Conservation (phyloP, 1,140 invertebrate genomes). For the Nasonia vitripennis region DNA sequence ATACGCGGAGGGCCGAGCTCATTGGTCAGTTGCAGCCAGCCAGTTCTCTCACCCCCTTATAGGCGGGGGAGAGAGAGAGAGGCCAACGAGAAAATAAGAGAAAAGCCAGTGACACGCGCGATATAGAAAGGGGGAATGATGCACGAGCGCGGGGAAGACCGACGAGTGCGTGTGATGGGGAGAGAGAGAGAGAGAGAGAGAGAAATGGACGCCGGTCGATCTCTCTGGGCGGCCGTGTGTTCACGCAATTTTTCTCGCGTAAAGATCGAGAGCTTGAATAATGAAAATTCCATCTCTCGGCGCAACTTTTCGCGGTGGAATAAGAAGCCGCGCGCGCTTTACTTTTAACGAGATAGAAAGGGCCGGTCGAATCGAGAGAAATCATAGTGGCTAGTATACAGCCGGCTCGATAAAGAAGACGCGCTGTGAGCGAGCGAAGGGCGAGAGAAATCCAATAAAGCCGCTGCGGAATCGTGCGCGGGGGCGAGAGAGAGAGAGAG, state of each 20-base stretch:
- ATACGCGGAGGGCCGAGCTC: slow-evolving; percentile 16
- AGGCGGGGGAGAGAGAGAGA: background rate
- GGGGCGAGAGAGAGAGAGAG: slow-evolving; percentile 52
- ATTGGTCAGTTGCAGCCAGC: slow-evolving; percentile 49
- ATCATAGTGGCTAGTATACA: slow-evolving; percentile 47
- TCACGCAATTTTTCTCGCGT: background rate
- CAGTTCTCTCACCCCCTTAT: slow-evolving; percentile 11
- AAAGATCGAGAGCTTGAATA: background rate
- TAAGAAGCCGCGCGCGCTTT: background rate
- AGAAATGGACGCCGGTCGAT: background rate
- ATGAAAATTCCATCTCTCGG: background rate
- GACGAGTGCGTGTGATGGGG: background rate
- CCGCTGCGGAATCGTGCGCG: slow-evolving; percentile 27
- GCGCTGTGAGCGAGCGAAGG: slow-evolving; percentile 50
- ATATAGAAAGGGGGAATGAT: slow-evolving; percentile 39
- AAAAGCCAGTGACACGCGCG: slow-evolving; percentile 10
- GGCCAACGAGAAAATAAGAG: slow-evolving; percentile 26
- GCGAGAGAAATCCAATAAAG: slow-evolving; percentile 42
- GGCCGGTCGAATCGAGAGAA: slow-evolving; percentile 45
- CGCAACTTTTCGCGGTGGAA: background rate
- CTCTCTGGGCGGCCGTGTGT: background rate
- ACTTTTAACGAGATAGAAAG: slow-evolving; percentile 36
- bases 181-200: slow-evolving; percentile 3
- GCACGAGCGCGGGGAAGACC: slow-evolving; percentile 17
- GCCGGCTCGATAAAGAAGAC: slow-evolving; percentile 50